Evolutionary conservation across 2,113 vertebrate species (phyloP).

Genomic region (Tetrao urogallus): DNA sequence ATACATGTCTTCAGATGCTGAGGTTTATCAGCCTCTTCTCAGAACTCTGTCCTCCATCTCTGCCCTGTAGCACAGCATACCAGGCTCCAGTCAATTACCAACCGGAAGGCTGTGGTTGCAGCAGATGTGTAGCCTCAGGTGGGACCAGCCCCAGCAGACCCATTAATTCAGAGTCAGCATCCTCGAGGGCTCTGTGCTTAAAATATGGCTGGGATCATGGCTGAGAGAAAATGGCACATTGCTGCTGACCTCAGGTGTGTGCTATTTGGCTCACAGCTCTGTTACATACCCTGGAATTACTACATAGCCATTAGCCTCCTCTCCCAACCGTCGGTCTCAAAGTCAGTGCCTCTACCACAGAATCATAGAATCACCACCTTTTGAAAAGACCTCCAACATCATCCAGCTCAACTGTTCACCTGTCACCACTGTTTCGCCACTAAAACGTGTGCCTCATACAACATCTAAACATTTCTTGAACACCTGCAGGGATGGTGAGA

Average conservation of each 20-base stretch:
- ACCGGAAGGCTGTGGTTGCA: not conserved
- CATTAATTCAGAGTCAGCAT: not conserved
- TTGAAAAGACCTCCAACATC: too few species aligned
- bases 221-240: accelerated
- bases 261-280: not conserved
- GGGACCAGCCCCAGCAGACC: not conserved
- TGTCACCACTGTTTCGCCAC: too few species aligned
- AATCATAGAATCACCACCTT: too few species aligned
- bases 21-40: not conserved
- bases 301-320: not conserved
- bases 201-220: not conserved
- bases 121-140: not conserved
- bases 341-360: not conserved
- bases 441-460: too few species aligned
- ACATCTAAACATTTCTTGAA: too few species aligned
- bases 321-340: not conserved
- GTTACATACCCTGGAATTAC: not conserved
- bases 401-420: too few species aligned
- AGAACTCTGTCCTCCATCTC: not conserved
- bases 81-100: not conserved
- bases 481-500: too few species aligned
- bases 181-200: too few species aligned
- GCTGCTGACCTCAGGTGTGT: not conserved
- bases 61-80: accelerated
- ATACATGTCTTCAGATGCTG: not conserved